Evolutionary conservation across 2,888 invertebrate genomes (phyloP).

Genomic region (Digitonthophagus gazella): DNA sequence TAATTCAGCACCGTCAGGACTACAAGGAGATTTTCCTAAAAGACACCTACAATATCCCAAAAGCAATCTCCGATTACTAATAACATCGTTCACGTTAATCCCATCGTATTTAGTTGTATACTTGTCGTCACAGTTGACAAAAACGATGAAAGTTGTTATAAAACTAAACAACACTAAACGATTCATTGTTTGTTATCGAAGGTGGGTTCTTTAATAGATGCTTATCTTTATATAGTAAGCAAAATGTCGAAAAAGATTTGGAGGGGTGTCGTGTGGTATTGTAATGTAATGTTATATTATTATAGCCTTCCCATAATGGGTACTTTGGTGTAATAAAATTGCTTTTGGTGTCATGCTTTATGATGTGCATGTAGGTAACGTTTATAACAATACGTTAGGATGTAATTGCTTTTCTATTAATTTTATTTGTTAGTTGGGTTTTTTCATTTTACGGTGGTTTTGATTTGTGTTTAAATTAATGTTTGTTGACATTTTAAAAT

Average conservation of each 20-base stretch:
- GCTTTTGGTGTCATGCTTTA: neutral
- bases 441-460: neutral
- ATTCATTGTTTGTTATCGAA: neutral
- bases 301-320: neutral
- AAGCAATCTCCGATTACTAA: constrained; percentile 63
- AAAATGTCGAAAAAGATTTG: neutral
- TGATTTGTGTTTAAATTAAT: neutral
- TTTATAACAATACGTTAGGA: neutral
- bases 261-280: neutral
- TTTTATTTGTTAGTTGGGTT: neutral
- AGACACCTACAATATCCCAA: constrained; percentile 66
- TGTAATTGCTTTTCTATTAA: neutral
- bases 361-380: too few relatives aligned
- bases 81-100: constrained; percentile 64
- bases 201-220: constrained; percentile 2
- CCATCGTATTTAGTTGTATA: constrained; percentile 71
- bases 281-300: neutral
- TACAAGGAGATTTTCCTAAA: constrained; percentile 63
- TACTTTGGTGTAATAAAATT: neutral
- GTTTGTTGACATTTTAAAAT: neutral
- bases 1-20: constrained; percentile 66
- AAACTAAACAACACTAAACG: constrained; percentile 4
- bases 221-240: constrained; percentile 3
- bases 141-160: neutral
- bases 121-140: constrained; percentile 30